Evolutionary conservation across 1,140 invertebrate genomes (phyloP).

Genomic region (Drosophila serrata): DNA sequence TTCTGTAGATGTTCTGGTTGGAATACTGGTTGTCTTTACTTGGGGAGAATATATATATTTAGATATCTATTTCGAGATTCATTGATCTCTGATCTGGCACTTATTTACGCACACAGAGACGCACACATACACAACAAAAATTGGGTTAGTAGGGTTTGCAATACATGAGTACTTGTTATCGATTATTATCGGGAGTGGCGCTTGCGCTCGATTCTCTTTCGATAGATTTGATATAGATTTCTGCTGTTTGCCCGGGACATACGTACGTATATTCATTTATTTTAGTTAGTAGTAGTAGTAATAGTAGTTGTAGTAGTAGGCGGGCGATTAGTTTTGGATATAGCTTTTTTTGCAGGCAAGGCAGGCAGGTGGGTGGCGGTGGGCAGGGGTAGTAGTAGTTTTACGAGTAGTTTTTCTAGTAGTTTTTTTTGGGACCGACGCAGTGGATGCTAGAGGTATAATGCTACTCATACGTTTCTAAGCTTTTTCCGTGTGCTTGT

Average conservation of each 20-base stretch:
- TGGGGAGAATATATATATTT: constrained; percentile 51
- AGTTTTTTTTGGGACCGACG: constrained; percentile 33
- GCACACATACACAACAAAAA: constrained; percentile 58
- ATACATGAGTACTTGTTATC: constrained; percentile 23
- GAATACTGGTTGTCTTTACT: constrained; percentile 42
- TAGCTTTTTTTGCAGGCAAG: constrained; percentile 43
- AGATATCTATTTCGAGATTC: constrained; percentile 25
- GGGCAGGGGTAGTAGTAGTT: constrained; percentile 19
- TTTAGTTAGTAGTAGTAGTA: constrained; percentile 45
- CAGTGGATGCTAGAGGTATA: constrained; percentile 32
- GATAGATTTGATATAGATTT: constrained; percentile 13
- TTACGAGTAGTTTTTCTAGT: constrained; percentile 30
- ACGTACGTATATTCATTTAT: constrained; percentile 17
- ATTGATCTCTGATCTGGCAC: constrained; percentile 52
- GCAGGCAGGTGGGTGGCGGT: constrained; percentile 56
- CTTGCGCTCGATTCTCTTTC: constrained; percentile 12
- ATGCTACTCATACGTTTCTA: constrained; percentile 45
- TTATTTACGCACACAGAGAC: constrained; percentile 62
- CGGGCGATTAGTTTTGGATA: constrained; percentile 49
- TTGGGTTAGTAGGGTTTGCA: constrained; percentile 44
- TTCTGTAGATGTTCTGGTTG: constrained; percentile 55
- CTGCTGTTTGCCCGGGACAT: not conserved
- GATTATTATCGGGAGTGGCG: constrained; percentile 2
- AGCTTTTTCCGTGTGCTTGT: constrained; percentile 46
- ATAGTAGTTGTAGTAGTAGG: constrained; percentile 40